These are phyloP conservation scores for Psettodes erumei DNA, from an alignment of 2,113 vertebrate genomes.

Conservation along the genomic window DNA sequence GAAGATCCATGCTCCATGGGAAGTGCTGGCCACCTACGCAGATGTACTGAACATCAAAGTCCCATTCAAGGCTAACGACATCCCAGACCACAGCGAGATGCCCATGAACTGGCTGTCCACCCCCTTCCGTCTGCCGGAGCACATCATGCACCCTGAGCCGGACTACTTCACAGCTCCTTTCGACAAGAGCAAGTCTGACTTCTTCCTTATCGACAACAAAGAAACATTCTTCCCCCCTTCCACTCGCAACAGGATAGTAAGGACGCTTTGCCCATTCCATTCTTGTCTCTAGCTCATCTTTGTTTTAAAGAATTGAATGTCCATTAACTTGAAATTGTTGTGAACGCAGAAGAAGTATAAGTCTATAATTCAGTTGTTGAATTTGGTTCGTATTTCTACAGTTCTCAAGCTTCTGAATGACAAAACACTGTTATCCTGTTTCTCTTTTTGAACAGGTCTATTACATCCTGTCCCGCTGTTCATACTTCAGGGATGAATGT, in stretches of 20 bases:
- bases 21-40: constrained; percentile 92
- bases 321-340: not conserved
- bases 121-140: constrained; percentile 85
- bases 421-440: not conserved
- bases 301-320: not conserved
- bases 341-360: not conserved
- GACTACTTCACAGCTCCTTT: constrained; percentile 94
- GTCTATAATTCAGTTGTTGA: not conserved
- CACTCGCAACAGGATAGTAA: constrained; percentile 96
- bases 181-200: constrained; percentile 90
- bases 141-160: constrained; percentile 88
- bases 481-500: constrained; percentile 88
- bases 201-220: constrained; percentile 90
- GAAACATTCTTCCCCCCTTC: constrained; percentile 91
- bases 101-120: constrained; percentile 85
- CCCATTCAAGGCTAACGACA: constrained; percentile 90
- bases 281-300: constrained; percentile 1
- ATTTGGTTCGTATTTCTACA: not conserved
- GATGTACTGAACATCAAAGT: constrained; percentile 96
- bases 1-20: constrained; percentile 97
- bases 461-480: constrained; percentile 94
- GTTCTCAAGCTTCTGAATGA: not conserved
- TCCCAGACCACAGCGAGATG: constrained; percentile 75
- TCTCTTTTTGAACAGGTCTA: constrained; percentile 85
- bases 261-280: constrained; percentile 45